Base-by-base conservation (phyloP, 2,888 invertebrate genomes). In the Drosophila pseudotakahashii region DNA sequence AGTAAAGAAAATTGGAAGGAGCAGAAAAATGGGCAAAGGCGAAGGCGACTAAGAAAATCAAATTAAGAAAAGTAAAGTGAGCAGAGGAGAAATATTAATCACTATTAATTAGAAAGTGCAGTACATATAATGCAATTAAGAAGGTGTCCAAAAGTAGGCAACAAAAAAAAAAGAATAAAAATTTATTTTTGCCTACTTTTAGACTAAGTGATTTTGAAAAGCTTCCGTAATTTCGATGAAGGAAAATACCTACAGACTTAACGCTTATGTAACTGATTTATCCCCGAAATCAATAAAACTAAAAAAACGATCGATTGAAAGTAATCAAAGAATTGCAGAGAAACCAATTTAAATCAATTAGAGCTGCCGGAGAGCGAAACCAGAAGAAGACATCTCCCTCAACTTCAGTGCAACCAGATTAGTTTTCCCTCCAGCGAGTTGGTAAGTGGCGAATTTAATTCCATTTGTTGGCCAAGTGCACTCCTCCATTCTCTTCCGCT, bases 361-460 rank as follows among this genome's bases (percentile, higher is more conserved):
- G 60, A 23, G 23, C 16, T 7, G 37, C 16, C 34, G 42, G 34
- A 9, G 11, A 9, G 11, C 23, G 13, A 14, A 47, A 34, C 19
- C 39, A 42, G 41, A 26, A 42, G 13, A 14, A 34, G 14, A 44
- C 30, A 23, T 32, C 32, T 57, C 39, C 39, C 55, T 55, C 55
- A 55, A 39, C 58, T 54, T 39, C 54, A 39, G 37, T 39, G 30
- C 55, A 55, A 59, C 39, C 58, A 57, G 60, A 57, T 57, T 60
- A 60, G 57, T 57, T 34, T 57, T 44, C 58, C 60, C 60, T 23
- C 57, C 57, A 55, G 57, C 26, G 57, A 42, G 34, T 57, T 34
- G 60, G 60, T 60, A 60, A 60, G 58, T 60, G 58, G 60, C 26
- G 34, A 58, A 60, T 60, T 60, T 60, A 60, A 60, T 60, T 60